phyloP scores from a whole-genome alignment of 2,888 invertebrate genomes.

The Azorinus chamasolen region DNA sequence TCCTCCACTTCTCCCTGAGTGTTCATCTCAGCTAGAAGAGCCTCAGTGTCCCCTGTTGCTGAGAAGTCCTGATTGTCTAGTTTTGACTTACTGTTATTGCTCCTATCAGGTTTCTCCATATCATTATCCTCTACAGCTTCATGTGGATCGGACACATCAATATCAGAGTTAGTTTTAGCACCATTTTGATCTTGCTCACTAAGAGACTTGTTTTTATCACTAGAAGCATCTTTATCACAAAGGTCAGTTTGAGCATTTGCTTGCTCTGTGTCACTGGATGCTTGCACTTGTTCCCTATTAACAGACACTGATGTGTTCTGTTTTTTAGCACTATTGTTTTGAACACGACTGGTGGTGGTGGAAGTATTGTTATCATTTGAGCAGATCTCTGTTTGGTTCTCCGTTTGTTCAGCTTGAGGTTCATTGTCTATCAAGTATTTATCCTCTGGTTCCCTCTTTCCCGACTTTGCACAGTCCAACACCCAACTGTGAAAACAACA shows the following conservation, averaged over 20 bases:
- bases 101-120: too few species aligned
- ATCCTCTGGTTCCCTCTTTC: conserved; percentile 87
- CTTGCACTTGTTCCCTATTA: too few species aligned
- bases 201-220: too few species aligned
- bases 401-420: conserved; percentile 18
- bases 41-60: conserved; percentile 53
- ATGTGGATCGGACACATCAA: too few species aligned
- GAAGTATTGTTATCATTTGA: background rate
- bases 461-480: conserved; percentile 89
- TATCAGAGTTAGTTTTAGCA: too few species aligned
- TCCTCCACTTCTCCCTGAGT: conserved; percentile 19
- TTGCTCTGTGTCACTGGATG: too few species aligned
- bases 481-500: conserved; percentile 89
- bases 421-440: conserved; percentile 75
- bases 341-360: background rate
- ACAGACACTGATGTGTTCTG: too few species aligned
- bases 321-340: background rate
- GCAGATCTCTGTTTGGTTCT: background rate
- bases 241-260: too few species aligned
- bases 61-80: conserved; percentile 35
- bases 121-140: too few species aligned
- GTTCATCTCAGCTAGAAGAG: conserved; percentile 40
- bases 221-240: too few species aligned
- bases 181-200: too few species aligned
- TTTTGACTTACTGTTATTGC: too few species aligned